A percentile compares a stretch with the other conserved stretches of the same genome.
phyloP scores from a whole-genome alignment of 2,888 invertebrate species.

The Lepidocyrtinus sp. region DNA sequence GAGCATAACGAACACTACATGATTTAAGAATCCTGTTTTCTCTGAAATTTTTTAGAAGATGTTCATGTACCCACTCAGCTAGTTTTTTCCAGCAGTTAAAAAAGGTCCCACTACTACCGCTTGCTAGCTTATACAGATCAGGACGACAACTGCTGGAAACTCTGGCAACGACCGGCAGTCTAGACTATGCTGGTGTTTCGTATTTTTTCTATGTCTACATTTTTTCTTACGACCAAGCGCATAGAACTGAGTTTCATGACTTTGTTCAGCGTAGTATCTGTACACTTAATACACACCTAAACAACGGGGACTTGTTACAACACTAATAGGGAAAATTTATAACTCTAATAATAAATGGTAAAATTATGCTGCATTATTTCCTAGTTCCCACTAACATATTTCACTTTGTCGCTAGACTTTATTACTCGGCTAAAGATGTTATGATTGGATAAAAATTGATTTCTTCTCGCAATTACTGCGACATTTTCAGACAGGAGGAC shows the following conservation, averaged over 20 bases:
- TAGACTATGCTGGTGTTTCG: background rate
- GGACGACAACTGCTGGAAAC: conserved; percentile 59
- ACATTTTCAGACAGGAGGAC: background rate
- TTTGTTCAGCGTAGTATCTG: background rate
- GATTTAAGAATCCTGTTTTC: too few species aligned
- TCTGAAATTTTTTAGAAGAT: too few species aligned
- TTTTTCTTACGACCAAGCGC: background rate
- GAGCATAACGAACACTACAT: background rate
- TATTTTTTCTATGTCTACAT: conserved; percentile 6
- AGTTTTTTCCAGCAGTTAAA: too few species aligned
- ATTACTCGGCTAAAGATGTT: conserved; percentile 1
- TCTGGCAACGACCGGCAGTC: conserved; percentile 38
- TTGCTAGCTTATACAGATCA: conserved; percentile 44
- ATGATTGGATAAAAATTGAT: conserved; percentile 35
- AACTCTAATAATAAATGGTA: background rate
- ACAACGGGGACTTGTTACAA: conserved; percentile 1
- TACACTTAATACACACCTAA: conserved; percentile 4
- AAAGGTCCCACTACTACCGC: conserved; percentile 22
- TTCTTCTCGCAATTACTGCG: conserved; percentile 30
- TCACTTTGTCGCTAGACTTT: background rate
- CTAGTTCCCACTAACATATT: background rate
- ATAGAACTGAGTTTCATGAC: conserved; percentile 5
- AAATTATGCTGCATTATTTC: conserved; percentile 5
- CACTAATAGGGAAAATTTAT: background rate
- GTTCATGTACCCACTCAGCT: too few species aligned